Evolutionary conservation across 1,140 invertebrate species (phyloP), one percentile per base, ranked within the genome.

Genomic region (Drosophila arawakana): DNA sequence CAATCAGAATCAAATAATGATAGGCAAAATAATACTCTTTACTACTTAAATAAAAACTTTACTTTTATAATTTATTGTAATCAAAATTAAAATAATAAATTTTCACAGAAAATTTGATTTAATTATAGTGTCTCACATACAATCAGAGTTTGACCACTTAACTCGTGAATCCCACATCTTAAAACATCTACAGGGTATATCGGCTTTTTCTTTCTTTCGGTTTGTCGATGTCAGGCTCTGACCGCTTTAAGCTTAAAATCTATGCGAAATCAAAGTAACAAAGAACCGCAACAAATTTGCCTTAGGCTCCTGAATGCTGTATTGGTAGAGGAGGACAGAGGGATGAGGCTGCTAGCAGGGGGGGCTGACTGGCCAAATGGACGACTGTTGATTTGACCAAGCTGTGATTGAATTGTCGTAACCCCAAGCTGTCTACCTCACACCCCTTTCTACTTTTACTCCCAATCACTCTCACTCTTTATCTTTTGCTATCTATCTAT

Each of bases 211-310:
- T 13, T 30, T 10, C 13, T 41, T 34, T 61, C 44, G 15, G 13
- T 58, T 21, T 7, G 35, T 43, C 61, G 47, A 13, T 61, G 50
- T 67, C 25, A 30, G 25, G 3, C 25, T 30, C 69, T 66, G 50
- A 66, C 67, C 43, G 77, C 62, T 80, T 88, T 88, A 88, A 83
- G 77, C 84, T 77, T 34, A 50, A 88, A 84, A 88, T 88, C 80
- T 78, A 62, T 73, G 66, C 61, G 50, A 88, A 88, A 88, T 88
- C 84, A 88, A 84, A 88, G 84, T 84, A 71, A 74, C 69, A 84
- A 89, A 71, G 80, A 89, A 88, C 84, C 84, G 78, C 84, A 88
- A 88, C 74, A 76, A 88, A 80, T 79, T 80, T 84, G 83, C 82
- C 82, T 85, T 70, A 74, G 72, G 66, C 70, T 44, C 41, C n/a